phyloP scores from a whole-genome alignment of 1,140 invertebrate species.

The Melanaphis sacchari region DNA sequence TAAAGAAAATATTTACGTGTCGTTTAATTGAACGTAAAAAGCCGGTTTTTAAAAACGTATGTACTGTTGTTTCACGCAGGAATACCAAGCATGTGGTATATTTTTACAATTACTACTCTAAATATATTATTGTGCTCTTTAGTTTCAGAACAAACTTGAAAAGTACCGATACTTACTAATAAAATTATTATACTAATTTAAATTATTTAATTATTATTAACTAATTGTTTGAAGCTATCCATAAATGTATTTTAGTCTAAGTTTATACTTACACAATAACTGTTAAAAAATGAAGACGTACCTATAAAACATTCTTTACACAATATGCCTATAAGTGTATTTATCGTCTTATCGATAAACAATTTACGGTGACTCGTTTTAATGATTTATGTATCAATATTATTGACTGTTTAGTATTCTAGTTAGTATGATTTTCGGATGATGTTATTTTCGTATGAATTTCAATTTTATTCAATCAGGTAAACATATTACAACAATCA shows the following conservation, averaged over 20 bases:
- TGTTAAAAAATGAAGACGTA: background rate
- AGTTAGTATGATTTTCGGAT: background rate
- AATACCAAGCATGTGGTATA: background rate
- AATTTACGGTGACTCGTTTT: background rate
- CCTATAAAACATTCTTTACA: background rate
- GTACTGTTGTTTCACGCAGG: background rate
- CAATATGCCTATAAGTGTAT: background rate
- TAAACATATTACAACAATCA: background rate
- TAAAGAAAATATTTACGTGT: background rate
- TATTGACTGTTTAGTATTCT: too few relatives aligned
- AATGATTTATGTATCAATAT: too few relatives aligned
- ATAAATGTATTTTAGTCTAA: background rate
- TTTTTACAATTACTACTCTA: background rate
- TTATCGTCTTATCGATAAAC: conserved; percentile 2
- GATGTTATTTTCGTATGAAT: conserved; percentile 16
- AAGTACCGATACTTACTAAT: background rate
- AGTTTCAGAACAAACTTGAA: background rate
- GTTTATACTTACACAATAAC: background rate
- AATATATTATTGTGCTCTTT: background rate
- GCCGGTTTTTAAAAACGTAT: background rate
- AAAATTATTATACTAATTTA: background rate
- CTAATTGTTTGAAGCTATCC: background rate
- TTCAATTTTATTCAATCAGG: conserved; percentile 7
- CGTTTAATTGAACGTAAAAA: background rate
- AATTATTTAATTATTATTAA: too few relatives aligned